Base-by-base conservation (phyloP, 2,888 invertebrate species). In the Cosmopolites sordidus region DNA sequence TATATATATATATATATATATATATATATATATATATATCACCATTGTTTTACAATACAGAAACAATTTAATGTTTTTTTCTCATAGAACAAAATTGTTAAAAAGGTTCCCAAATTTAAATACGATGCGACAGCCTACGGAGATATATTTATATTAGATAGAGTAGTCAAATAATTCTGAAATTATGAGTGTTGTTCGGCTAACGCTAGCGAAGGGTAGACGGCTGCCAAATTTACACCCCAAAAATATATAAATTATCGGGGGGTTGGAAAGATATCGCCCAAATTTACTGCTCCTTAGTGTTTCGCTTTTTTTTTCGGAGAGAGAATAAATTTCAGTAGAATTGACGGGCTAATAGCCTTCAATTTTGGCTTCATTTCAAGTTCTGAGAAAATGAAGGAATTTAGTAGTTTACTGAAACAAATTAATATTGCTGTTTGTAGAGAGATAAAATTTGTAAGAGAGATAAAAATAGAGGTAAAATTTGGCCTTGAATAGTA, bases 201-300 rank as follows among this genome's bases (percentile, higher is more conserved):
- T 43, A 51, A 43, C 47, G 43, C 47, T 43, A 51, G 43, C 47
- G 55, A 48, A 56, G 51, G 45, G 51, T 51, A 51, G 51, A 51
- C n/a, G 56, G 48, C 51, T 56, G 56, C 56, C 56, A 56, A 56
- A 56, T 51, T 56, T 56, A 56, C 56, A 56, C 56, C 56, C 56
- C 51, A 48, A 56, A 56, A 56, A 56, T 56, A 56, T 48, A 52
- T 56, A 56, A 56, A 56, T 56, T 56, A 56, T 56, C 56, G 39
- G 49, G 52, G 48, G 18, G 51, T 43, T 39, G 46, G 48, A 52
- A 56, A 56, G 52, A 56, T 56, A 56, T 56, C 52, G 45, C 43
- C 49, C 42, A 56, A 56, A 56, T 56, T 56, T 56, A 56, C 51
- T 56, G 56, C 56, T 56, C 51, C 56, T 56, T 56, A 56, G 51